These are phyloP conservation scores for Limnephilus rhombicus DNA, from an alignment of 2,888 invertebrate genomes.

Conservation along the genomic window DNA sequence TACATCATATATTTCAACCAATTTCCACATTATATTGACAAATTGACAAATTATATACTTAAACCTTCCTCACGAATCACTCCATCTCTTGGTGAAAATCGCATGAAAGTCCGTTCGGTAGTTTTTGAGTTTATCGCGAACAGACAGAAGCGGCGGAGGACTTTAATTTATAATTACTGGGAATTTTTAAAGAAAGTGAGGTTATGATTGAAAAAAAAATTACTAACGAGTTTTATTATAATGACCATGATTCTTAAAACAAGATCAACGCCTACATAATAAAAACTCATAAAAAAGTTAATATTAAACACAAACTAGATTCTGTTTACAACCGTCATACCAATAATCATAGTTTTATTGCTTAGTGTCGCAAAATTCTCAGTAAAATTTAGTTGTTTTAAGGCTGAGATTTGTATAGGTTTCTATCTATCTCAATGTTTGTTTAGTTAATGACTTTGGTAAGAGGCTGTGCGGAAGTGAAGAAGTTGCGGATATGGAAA, in stretches of 20 bases:
- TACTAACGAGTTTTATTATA: too few relatives aligned
- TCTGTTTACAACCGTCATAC: not conserved
- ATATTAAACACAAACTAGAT: not conserved
- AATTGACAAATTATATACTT: too few relatives aligned
- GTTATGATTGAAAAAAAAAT: too few relatives aligned
- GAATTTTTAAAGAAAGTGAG: too few relatives aligned
- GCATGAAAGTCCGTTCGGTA: too few relatives aligned
- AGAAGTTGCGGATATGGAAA: not conserved
- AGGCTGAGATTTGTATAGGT: not conserved
- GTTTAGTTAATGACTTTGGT: not conserved
- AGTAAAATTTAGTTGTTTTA: not conserved
- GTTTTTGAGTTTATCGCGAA: too few relatives aligned
- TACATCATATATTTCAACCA: too few relatives aligned
- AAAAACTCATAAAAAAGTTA: not conserved
- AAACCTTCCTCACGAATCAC: too few relatives aligned
- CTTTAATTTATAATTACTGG: too few relatives aligned
- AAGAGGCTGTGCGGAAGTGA: not conserved
- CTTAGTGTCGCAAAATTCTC: not conserved
- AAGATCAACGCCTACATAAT: not conserved
- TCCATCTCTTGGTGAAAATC: too few relatives aligned
- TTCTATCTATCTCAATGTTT: not conserved
- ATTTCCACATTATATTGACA: too few relatives aligned
- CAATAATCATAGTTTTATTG: not conserved
- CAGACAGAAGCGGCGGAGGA: too few relatives aligned
- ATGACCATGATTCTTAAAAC: not conserved